These are phyloP conservation scores for Zeuzera pyrina DNA, from an alignment of 2,888 invertebrate species.

Conservation along the genomic window DNA sequence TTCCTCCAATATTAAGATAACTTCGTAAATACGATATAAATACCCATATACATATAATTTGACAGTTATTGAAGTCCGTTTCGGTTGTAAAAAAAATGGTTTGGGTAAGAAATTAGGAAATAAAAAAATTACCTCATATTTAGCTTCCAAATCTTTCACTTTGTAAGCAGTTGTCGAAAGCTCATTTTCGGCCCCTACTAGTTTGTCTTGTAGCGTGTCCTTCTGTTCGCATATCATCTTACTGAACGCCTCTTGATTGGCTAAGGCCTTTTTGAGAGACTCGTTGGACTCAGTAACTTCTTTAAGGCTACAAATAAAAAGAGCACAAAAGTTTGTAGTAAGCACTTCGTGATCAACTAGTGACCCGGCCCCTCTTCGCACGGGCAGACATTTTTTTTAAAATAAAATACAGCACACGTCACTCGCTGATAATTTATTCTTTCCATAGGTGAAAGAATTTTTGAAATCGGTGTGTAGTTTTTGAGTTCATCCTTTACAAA, in stretches of 20 bases:
- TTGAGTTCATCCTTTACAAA: too few relatives aligned
- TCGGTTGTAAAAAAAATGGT: background rate
- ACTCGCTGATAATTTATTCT: too few relatives aligned
- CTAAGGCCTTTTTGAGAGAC: constrained; percentile 25
- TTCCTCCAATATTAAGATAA: too few relatives aligned
- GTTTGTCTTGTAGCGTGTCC: constrained; percentile 22
- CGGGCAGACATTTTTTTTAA: too few relatives aligned
- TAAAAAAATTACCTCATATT: constrained; percentile 16
- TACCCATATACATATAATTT: background rate
- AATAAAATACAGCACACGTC: too few relatives aligned
- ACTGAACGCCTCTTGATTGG: constrained; percentile 27
- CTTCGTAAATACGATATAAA: too few relatives aligned
- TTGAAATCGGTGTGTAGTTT: too few relatives aligned
- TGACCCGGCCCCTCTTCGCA: too few relatives aligned
- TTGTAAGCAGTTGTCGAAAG: constrained; percentile 5
- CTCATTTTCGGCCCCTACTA: constrained; percentile 21
- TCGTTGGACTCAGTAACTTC: constrained; percentile 21
- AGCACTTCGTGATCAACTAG: background rate
- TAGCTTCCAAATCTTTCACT: constrained; percentile 13
- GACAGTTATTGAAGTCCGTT: background rate
- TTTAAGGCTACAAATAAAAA: constrained; percentile 20
- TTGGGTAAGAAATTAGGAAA: background rate
- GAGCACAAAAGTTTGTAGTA: background rate
- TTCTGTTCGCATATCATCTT: constrained; percentile 24
- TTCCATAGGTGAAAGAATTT: too few relatives aligned